Evolutionary conservation across 2,888 invertebrate genomes (phyloP), one percentile per base, ranked within the genome.

Genomic region (Leptopilina drosophilae): DNA sequence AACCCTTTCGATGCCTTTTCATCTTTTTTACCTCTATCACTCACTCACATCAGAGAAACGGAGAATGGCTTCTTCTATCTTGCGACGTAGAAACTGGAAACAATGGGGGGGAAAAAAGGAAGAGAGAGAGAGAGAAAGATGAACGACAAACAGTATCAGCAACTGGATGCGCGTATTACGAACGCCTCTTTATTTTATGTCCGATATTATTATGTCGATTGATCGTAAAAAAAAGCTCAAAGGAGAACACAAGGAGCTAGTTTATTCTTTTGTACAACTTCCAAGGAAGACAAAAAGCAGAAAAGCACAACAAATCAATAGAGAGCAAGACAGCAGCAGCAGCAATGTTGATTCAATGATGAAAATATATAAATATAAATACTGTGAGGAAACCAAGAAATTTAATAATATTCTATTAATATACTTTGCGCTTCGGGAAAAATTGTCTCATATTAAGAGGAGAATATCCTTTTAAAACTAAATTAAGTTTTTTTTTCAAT

Each of bases 141-240:
- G 53, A 73, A 56, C 53, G 69, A 73, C 69, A 73, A 73, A 73
- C 73, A 73, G 53, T 73, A 73, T 73, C 56, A 73, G 56, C 73
- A 73, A 33, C 73, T 73, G 73, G 73, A 73, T 73, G 73, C 73
- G 73, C 73, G 73, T 73, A 73, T 73, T 73, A 33, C 56, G 73
- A 33, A 73, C 73, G 73, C 73, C 73, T 73, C 56, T 73, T 73
- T 56, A 73, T 53, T 79, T 33, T 64, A 62, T 79, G 79, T 77
- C 64, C 56, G 53, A 76, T 77, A 67, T 79, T 76, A 76, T 65
- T 76, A 64, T 64, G 64, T 56, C 64, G 75, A 78, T 73, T 49
- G 78, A 42, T 77, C 33, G 65, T 42, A 79, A 79, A 79, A 77
- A 79, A 76, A 15, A 42, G 46, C 62, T 64, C 59, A 73, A 64